Percentiles rank a stretch among this genome's conserved stretches.
These are phyloP conservation scores for Schizothorax lantsangensis DNA, from an alignment of 2,797 vertebrate species.

Conservation along the genomic window DNA sequence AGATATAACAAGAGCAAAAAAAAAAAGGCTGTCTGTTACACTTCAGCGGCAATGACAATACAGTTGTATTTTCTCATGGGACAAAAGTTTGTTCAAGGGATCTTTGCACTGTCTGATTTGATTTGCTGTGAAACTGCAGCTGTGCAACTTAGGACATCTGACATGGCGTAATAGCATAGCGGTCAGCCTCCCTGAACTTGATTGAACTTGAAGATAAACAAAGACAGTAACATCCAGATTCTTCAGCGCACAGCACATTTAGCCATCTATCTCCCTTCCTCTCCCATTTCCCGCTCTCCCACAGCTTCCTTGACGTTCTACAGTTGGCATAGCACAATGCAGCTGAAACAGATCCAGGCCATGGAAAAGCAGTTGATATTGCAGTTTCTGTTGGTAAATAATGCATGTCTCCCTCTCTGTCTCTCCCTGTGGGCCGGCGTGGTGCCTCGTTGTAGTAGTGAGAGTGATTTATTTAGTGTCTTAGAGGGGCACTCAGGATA, in stretches of 20 bases:
- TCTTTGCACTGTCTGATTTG: slow-evolving; percentile 18
- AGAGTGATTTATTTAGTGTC: slow-evolving; percentile 64
- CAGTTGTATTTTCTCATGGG: slow-evolving; percentile 14
- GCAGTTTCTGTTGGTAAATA: slow-evolving; percentile 64
- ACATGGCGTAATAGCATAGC: slow-evolving; percentile 6
- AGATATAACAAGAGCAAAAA: background rate
- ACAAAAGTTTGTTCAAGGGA: slow-evolving; percentile 29
- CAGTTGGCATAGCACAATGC: slow-evolving; percentile 42
- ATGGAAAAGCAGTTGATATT: slow-evolving; percentile 55
- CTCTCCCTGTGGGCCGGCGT: slow-evolving; percentile 39
- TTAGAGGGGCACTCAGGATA: slow-evolving; percentile 52
- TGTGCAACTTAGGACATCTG: slow-evolving; percentile 14
- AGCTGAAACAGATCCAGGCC: slow-evolving; percentile 41
- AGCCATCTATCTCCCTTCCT: background rate
- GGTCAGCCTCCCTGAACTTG: slow-evolving; percentile 21
- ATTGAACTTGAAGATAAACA: slow-evolving; percentile 26
- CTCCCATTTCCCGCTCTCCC: background rate
- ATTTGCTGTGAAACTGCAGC: slow-evolving; percentile 28
- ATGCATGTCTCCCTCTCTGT: slow-evolving; percentile 55
- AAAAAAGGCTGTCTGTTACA: background rate
- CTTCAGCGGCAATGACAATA: slow-evolving; percentile 14
- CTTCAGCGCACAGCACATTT: slow-evolving; percentile 10
- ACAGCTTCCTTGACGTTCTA: background rate
- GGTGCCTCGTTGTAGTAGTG: slow-evolving; percentile 51
- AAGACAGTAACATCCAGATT: slow-evolving; percentile 29